These are phyloP conservation scores for Emydoidea blandingii DNA, from an alignment of 2,797 vertebrate species.

Conservation along the genomic window DNA sequence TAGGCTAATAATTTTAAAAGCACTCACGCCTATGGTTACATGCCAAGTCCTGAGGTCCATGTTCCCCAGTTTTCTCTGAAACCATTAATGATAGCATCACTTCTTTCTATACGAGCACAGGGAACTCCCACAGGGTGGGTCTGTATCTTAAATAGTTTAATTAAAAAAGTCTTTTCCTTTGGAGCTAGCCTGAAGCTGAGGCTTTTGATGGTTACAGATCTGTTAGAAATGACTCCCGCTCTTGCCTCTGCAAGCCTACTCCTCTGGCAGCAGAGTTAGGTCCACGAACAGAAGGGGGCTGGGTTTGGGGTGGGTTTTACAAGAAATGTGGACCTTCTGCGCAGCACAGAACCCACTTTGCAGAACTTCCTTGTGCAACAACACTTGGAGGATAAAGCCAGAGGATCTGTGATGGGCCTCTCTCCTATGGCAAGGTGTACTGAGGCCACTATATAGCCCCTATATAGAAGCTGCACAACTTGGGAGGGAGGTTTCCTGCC, in stretches of 20 bases:
- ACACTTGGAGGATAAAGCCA: background rate
- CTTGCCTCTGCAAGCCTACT: rapidly evolving
- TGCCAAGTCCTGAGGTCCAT: background rate
- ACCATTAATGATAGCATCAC: slow-evolving; percentile 14
- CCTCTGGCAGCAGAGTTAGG: background rate
- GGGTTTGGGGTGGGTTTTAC: rapidly evolving
- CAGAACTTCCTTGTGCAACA: background rate
- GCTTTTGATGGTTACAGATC: background rate
- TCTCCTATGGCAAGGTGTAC: rapidly evolving
- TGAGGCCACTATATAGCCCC: background rate
- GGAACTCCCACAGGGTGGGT: background rate
- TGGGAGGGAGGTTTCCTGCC: background rate
- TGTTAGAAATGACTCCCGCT: background rate
- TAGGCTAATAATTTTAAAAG: background rate
- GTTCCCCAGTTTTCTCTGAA: background rate
- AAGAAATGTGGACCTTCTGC: background rate
- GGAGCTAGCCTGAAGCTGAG: background rate
- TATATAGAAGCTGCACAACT: background rate
- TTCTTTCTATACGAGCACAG: background rate
- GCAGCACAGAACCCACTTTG: background rate
- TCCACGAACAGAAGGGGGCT: background rate
- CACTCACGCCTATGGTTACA: background rate
- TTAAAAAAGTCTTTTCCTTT: background rate
- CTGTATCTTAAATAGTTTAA: background rate
- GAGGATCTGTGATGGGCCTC: background rate